These are phyloP conservation scores for Andricus curvator DNA, from an alignment of 2,888 invertebrate genomes.

Conservation along the genomic window DNA sequence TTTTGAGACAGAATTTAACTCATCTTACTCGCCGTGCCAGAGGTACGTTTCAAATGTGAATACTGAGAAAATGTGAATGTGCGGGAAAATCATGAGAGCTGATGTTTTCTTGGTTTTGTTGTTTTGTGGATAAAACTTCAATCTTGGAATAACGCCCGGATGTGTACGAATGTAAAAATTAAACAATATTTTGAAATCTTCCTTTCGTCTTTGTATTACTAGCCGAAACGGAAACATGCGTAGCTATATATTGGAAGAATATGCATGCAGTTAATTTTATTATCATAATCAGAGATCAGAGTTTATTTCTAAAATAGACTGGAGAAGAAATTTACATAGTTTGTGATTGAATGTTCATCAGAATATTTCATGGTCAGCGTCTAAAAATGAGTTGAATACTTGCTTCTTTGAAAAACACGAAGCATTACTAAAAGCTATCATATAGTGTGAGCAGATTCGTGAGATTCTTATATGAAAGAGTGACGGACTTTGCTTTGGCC, in stretches of 20 bases:
- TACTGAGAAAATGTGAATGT: background rate
- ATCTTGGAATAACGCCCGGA: background rate
- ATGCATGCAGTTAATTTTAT: too few relatives aligned
- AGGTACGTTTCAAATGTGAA: constrained; percentile 62
- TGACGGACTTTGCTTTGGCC: background rate
- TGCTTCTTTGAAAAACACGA: background rate
- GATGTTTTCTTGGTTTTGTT: background rate
- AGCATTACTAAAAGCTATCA: background rate
- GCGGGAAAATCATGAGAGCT: background rate
- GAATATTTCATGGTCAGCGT: background rate
- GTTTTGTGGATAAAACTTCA: background rate
- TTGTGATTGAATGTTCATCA: too few relatives aligned
- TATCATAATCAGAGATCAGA: too few relatives aligned
- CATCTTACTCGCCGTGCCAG: constrained; percentile 72
- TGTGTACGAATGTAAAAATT: background rate
- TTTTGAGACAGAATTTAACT: constrained; percentile 73
- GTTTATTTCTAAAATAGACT: too few relatives aligned
- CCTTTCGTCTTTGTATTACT: background rate
- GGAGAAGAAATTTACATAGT: too few relatives aligned
- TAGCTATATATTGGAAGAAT: too few relatives aligned
- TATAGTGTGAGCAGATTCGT: too few relatives aligned
- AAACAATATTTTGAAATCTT: background rate
- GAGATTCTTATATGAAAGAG: background rate
- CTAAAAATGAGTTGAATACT: background rate
- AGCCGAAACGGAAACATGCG: background rate